Evolutionary conservation across 2,113 vertebrate species (phyloP).

Genomic region (Forbesichthys agassizii): DNA sequence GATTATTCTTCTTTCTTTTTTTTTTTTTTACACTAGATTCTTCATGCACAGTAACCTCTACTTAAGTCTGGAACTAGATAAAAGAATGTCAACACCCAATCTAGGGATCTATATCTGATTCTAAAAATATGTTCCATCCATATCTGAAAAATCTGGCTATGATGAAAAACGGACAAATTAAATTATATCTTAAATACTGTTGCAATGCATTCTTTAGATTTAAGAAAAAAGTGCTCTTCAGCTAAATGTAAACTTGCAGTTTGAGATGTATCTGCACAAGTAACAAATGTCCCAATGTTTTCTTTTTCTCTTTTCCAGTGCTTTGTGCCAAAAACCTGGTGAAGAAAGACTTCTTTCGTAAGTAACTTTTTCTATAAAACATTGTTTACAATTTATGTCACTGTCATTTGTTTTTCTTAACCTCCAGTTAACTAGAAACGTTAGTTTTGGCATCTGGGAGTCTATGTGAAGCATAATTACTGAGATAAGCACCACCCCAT

Average conservation of each 20-base stretch:
- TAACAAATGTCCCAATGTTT: not conserved
- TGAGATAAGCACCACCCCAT: conserved; percentile 37
- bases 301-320: conserved; percentile 79
- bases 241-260: not conserved
- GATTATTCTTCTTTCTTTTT: too few species aligned
- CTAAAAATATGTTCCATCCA: too few species aligned
- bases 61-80: conserved; percentile 6
- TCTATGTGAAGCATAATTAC: conserved; percentile 9
- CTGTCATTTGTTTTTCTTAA: not conserved
- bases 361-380: conserved; percentile 76
- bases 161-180: not conserved
- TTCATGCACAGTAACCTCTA: not conserved
- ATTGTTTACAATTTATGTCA: conserved; percentile 13
- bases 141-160: too few species aligned
- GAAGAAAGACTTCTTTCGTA: conserved; percentile 99
- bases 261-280: conserved; percentile 1
- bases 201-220: not conserved
- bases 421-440: not conserved
- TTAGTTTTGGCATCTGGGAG: conserved; percentile 1
- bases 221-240: not conserved
- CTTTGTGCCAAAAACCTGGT: conserved; percentile 98
- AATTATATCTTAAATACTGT: not conserved
- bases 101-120: not conserved
- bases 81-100: not conserved
- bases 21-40: too few species aligned